Evolutionary conservation across 2,797 vertebrate species (phyloP).

Genomic region (Ficedula albicollis): DNA sequence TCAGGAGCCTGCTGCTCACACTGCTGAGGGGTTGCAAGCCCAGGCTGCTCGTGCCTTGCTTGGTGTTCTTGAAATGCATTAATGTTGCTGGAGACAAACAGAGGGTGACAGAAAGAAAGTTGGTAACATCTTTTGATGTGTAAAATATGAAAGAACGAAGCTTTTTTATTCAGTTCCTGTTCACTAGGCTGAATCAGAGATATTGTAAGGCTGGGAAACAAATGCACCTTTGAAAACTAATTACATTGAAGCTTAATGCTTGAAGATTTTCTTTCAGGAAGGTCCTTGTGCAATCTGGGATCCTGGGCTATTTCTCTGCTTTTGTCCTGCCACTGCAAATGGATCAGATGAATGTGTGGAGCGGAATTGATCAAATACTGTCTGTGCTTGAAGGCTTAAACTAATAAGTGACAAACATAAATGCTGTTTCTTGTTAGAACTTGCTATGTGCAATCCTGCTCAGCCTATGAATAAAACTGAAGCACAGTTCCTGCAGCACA

Average conservation of each 20-base stretch:
- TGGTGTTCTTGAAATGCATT: neutral
- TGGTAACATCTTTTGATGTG: neutral
- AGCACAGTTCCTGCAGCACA: neutral
- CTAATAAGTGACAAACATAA: slow-evolving; percentile 14
- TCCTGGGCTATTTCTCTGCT: neutral
- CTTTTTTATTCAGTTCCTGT: neutral
- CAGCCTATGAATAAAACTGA: neutral
- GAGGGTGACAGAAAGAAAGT: neutral
- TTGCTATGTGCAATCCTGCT: neutral
- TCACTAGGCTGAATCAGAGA: neutral
- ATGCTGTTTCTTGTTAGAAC: neutral
- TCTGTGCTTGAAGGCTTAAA: neutral
- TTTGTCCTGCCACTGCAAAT: neutral
- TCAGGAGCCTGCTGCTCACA: neutral
- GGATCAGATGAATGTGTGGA: neutral
- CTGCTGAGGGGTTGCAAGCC: neutral
- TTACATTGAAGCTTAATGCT: neutral
- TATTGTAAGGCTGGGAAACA: neutral
- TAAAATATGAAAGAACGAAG: neutral
- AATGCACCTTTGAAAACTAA: neutral
- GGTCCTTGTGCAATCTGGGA: neutral
- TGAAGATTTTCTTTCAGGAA: neutral
- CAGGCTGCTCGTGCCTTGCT: neutral
- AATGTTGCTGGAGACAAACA: neutral
- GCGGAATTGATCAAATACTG: neutral